phyloP scores from a whole-genome alignment of 2,888 invertebrate genomes.

The Chrysolina americana region DNA sequence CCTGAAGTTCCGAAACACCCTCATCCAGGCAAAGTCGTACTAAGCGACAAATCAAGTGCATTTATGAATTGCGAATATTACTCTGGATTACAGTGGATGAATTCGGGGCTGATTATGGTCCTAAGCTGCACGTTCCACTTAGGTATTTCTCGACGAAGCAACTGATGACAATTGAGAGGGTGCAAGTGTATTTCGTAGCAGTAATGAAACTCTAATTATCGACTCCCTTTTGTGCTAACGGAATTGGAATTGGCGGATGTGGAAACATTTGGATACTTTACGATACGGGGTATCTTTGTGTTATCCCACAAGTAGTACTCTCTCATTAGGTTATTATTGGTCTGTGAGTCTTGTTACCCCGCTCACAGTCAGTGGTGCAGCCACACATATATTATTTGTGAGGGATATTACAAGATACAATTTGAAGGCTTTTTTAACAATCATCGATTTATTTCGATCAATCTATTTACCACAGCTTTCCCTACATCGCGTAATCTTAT shows the following conservation, averaged over 20 bases:
- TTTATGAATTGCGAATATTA: slow-evolving; percentile 5
- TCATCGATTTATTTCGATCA: too few relatives aligned
- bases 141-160: slow-evolving; percentile 5
- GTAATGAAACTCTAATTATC: slow-evolving; percentile 12
- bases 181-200: background rate
- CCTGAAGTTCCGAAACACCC: background rate
- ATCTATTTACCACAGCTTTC: too few relatives aligned
- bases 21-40: background rate
- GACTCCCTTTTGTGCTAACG: background rate
- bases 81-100: slow-evolving; percentile 14
- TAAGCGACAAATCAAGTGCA: background rate
- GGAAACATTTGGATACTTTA: background rate
- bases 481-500: too few relatives aligned
- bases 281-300: too few relatives aligned
- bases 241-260: background rate
- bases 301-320: too few relatives aligned
- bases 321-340: too few relatives aligned
- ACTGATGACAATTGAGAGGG: slow-evolving; percentile 3
- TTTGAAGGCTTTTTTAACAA: too few relatives aligned
- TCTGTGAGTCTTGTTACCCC: too few relatives aligned
- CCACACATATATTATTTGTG: too few relatives aligned
- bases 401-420: too few relatives aligned
- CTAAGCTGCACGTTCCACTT: background rate
- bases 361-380: too few relatives aligned
- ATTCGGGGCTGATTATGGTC: slow-evolving; percentile 9